A percentile compares a stretch with the other conserved stretches of the same genome.
These are phyloP conservation scores for Crotalus horridus DNA, from an alignment of 2,113 vertebrate species.

Conservation along the genomic window DNA sequence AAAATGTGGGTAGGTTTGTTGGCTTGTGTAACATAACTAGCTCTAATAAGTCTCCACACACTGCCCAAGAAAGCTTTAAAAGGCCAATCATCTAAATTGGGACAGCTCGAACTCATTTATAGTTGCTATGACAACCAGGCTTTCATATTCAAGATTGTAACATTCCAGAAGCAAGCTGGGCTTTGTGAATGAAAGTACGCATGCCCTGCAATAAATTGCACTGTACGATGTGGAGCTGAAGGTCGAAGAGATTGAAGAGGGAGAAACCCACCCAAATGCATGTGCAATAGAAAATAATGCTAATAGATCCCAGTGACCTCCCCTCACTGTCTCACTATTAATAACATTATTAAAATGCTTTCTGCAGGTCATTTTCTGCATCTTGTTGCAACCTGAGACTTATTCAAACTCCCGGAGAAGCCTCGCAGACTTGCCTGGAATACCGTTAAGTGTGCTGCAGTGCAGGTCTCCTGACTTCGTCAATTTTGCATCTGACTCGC, in stretches of 20 bases:
- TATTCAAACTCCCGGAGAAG: background rate
- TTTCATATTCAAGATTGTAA: slow-evolving; percentile 37
- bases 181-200: background rate
- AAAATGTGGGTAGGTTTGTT: too few species aligned
- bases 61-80: slow-evolving; percentile 12
- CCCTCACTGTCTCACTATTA: too few species aligned
- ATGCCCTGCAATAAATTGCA: slow-evolving; percentile 13
- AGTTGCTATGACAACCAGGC: slow-evolving; percentile 56
- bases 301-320: background rate
- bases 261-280: background rate
- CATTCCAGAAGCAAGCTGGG: slow-evolving; percentile 33
- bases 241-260: background rate
- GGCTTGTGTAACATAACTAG: background rate
- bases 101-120: slow-evolving; percentile 34
- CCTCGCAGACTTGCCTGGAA: background rate
- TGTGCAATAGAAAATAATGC: background rate
- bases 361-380: background rate
- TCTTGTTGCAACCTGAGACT: background rate
- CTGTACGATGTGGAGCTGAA: background rate
- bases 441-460: background rate
- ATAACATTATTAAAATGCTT: background rate
- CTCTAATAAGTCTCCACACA: slow-evolving; percentile 20
- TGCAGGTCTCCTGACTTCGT: background rate
- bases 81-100: slow-evolving; percentile 46
- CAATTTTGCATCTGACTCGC: background rate